Evolutionary conservation across 2,888 invertebrate species (phyloP), one percentile per base, ranked within the genome.

Genomic region (Trisateles emortualis): DNA sequence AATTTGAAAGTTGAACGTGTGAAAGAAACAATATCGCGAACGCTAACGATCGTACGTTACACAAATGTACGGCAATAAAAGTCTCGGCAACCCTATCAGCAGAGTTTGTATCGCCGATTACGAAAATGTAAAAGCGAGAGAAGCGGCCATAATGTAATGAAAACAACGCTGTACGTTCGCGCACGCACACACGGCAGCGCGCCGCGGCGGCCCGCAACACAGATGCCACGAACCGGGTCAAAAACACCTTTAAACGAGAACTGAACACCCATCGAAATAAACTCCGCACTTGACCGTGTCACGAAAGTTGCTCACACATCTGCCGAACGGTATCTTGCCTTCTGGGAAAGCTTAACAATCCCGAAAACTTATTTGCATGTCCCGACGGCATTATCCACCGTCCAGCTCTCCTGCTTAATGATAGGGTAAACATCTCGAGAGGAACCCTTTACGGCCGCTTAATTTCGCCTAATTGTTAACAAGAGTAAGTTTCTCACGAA

Each of bases 161-260:
- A 89, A 89, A 90, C 89, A 88, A 85, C 84, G 81, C 81, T 78
- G 76, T 79, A 76, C 78, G 80, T 77, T 79, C 79, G 74, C 81
- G 74, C 80, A 82, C 85, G 78, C 86, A 82, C 86, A 84, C 83
- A 79, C 79, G 71, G 66, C 56, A 66, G 57, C 55, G 48, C 51
- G 10, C 29, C 29, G 30, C 30, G 30, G 30, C 30, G 53, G 45
- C 66, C 65, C 73, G 72, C 78, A 71, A 75, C 80, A 79, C 81
- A 81, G 79, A 78, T 78, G 75, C 83, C 80, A 64, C 79, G 82
- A 87, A 90, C 87, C 90, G 90, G 91, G 91, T 90, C 90, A 88
- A 90, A 90, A 91, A 90, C 92, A 91, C 89, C 87, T 90, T 90
- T 87, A 87, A 84, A 86, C 86, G 83, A 87, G 86, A 88, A 86